Conservation (phyloP, 1,140 invertebrate species). For the Leptopilina clavipes region DNA sequence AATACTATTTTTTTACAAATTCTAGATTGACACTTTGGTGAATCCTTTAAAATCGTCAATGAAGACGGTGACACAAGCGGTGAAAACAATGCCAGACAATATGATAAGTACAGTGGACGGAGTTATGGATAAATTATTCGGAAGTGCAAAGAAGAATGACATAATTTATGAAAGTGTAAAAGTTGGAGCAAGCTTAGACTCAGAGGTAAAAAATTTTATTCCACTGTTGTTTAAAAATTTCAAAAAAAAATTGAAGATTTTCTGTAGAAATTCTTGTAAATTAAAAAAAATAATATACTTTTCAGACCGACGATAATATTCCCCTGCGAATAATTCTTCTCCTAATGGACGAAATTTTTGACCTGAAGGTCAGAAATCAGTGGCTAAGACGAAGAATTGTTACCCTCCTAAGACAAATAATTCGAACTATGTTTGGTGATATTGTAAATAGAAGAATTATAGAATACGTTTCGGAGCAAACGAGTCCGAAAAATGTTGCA, state of each 20-base stretch:
- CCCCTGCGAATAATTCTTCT: slow-evolving; percentile 90
- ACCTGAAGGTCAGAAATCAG: slow-evolving; percentile 89
- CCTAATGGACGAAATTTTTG: slow-evolving; percentile 94
- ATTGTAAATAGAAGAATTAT: slow-evolving; percentile 93
- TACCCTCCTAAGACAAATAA: slow-evolving; percentile 84
- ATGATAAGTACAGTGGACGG: slow-evolving; percentile 88
- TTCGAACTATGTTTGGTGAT: slow-evolving; percentile 89
- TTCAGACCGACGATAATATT: slow-evolving; percentile 87
- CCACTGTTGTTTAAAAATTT: neutral
- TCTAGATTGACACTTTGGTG: slow-evolving; percentile 84
- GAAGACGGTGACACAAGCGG: slow-evolving; percentile 82
- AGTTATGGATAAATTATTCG: slow-evolving; percentile 83
- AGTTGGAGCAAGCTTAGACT: slow-evolving; percentile 79
- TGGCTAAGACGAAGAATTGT: slow-evolving; percentile 91
- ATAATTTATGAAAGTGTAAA: slow-evolving; percentile 75
- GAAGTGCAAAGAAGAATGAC: slow-evolving; percentile 71
- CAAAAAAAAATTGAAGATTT: neutral
- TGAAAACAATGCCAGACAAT: slow-evolving; percentile 89
- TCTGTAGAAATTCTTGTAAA: neutral
- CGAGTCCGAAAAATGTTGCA: slow-evolving; percentile 91
- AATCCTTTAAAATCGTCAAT: slow-evolving; percentile 89
- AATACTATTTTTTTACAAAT: too few relatives aligned
- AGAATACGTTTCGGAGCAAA: slow-evolving; percentile 92
- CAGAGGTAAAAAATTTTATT: slow-evolving; percentile 77
- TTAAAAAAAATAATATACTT: slow-evolving; percentile 6